These are phyloP conservation scores for Drosophila cognata DNA, from an alignment of 2,888 invertebrate species.

Conservation along the genomic window DNA sequence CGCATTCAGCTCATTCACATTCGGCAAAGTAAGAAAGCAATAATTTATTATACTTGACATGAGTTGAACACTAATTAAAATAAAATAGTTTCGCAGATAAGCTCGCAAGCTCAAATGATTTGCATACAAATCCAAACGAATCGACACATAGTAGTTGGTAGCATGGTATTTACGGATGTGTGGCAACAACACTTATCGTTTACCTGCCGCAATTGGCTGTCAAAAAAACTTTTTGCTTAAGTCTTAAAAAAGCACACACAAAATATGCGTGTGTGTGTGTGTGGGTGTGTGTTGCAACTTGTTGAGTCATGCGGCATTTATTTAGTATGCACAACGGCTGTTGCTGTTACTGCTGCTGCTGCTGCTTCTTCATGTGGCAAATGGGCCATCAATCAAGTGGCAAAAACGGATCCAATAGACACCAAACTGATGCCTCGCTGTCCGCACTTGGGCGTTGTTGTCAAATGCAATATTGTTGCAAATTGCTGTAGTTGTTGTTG, in stretches of 20 bases:
- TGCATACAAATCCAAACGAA: conserved; percentile 20
- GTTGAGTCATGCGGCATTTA: conserved; percentile 72
- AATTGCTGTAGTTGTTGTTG: conserved; percentile 1
- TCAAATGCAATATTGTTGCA: conserved; percentile 13
- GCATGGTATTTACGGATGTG: conserved; percentile 29
- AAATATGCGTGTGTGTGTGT: conserved; percentile 21
- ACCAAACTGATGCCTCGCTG: conserved; percentile 16
- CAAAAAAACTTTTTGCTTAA: conserved; percentile 18
- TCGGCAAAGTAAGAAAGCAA: not conserved
- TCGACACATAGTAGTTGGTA: conserved; percentile 4
- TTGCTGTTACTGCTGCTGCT: conserved; percentile 2
- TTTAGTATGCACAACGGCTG: conserved; percentile 63
- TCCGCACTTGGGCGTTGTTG: conserved; percentile 29
- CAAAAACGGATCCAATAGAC: conserved; percentile 49
- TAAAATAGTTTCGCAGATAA: not conserved
- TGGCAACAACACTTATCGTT: conserved; percentile 9
- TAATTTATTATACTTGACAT: not conserved
- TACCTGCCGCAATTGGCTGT: conserved; percentile 35
- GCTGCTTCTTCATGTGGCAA: conserved; percentile 22
- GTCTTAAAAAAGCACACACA: conserved; percentile 1
- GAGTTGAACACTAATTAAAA: not conserved
- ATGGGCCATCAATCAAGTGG: conserved; percentile 67
- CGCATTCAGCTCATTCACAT: not conserved
- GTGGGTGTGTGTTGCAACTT: conserved; percentile 66
- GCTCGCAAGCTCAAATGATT: conserved; percentile 12